Evolutionary conservation across 2,888 invertebrate genomes (phyloP), one percentile per base, ranked within the genome.

Genomic region (Eupeodes luniger): DNA sequence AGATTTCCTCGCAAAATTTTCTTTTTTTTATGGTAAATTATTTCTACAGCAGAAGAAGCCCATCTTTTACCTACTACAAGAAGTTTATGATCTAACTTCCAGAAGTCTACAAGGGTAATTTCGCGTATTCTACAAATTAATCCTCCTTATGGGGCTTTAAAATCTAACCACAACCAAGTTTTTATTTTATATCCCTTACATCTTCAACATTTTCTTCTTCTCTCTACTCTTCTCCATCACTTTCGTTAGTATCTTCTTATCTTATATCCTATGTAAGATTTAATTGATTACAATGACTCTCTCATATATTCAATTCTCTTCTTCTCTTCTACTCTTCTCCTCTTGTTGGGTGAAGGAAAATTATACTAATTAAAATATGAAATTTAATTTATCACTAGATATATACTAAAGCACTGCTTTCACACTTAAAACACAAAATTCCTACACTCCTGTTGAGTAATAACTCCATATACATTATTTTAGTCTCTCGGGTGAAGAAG

Each of bases 281-380:
- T 27, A 66, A 70, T 70, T 75, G 61, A 81, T 76, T 16, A 49
- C 51, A 61, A 67, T 67, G 62, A 19, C 47, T 72, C 47, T 72
- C 51, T 70, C 47, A 36, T n/a, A 16, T n/a, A 84, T 79, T 62
- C 19, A 84, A 84, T 80, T 79, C 27, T 67, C 12, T 36, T 61
- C 36, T 80, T 79, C 27, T 67, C 12, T 36, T 61, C 36, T 3
- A 27, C 27, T 62, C 62, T 47, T 9, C 74, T 66, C 74, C 9
- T 4, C 40, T 40, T 4, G 40, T 27, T 27, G 40, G 9, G 40
- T 9, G 40, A 9, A 40, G 51, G 36, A 69, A 78, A 75, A 69
- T 67, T 49, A 53, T 82, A 69, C 88, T 84, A 88, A 88, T 84
- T 88, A 81, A 88, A 84, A 88, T 81, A 81, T 85, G 84, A 84